phyloP scores from a whole-genome alignment of 2,888 invertebrate species.

The Tetheella fluctuosa region DNA sequence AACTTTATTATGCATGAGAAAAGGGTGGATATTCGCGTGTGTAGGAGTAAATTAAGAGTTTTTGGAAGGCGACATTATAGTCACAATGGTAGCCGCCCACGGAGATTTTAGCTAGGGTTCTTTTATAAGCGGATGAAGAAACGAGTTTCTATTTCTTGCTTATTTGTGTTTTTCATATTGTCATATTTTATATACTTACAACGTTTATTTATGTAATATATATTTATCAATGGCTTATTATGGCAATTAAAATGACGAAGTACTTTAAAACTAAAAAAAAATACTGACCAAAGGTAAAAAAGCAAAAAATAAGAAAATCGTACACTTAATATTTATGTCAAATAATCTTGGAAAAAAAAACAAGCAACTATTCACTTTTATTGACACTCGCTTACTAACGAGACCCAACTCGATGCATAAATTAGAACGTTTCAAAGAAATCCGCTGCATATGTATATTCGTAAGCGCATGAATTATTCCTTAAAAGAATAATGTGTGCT shows the following conservation, averaged over 20 bases:
- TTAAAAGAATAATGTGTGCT: no score
- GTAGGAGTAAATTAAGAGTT: slow-evolving; percentile 31
- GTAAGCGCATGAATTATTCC: not conserved
- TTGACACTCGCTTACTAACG: slow-evolving; percentile 3
- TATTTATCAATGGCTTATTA: no score
- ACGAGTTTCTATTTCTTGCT: not conserved
- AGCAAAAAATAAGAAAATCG: not conserved
- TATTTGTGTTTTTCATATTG: no score
- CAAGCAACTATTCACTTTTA: not conserved
- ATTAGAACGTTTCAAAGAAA: slow-evolving; percentile 6
- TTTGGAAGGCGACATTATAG: slow-evolving; percentile 42
- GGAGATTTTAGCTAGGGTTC: slow-evolving; percentile 33
- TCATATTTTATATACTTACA: no score
- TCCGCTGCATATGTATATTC: not conserved
- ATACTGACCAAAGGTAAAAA: no score
- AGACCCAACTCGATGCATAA: slow-evolving; percentile 1
- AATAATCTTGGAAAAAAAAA: not conserved
- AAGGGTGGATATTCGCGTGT: slow-evolving; percentile 22
- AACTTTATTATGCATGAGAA: slow-evolving; percentile 5
- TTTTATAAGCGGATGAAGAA: slow-evolving; percentile 21
- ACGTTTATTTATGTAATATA: no score
- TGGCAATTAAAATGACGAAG: no score
- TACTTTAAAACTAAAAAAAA: no score
- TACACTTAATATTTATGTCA: not conserved
- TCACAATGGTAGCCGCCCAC: slow-evolving; percentile 43